Conservation (phyloP, 2,888 invertebrate genomes). For the Syritta pipiens region DNA sequence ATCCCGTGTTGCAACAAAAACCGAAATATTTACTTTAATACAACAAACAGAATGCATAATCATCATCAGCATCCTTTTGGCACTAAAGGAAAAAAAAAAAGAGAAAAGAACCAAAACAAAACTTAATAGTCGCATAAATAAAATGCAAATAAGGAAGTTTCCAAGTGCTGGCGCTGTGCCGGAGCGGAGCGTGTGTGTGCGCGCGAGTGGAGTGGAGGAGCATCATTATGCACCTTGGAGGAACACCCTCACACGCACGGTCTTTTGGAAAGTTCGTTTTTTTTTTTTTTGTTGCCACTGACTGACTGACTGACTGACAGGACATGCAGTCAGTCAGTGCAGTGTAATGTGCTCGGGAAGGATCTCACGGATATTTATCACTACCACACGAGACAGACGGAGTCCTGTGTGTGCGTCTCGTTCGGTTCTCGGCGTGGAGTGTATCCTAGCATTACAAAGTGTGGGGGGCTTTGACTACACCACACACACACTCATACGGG, state of each 20-base stretch:
- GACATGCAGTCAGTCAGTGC: constrained; percentile 17
- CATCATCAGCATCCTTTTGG: constrained; percentile 15
- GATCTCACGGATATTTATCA: constrained; percentile 40
- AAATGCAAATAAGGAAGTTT: constrained; percentile 54
- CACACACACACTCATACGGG: no score
- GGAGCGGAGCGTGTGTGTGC: neutral
- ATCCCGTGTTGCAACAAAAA: constrained; percentile 7
- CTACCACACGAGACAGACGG: neutral
- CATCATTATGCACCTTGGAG: constrained; percentile 26
- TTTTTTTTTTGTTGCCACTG: no score
- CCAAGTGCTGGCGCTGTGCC: constrained; percentile 11
- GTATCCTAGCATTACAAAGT: neutral
- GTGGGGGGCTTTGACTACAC: neutral
- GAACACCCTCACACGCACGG: constrained; percentile 33
- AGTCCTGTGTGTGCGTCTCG: constrained; percentile 1
- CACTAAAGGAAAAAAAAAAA: neutral
- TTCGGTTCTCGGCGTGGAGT: neutral
- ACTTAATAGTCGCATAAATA: constrained; percentile 43
- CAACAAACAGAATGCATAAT: constrained; percentile 13
- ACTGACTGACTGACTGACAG: neutral
- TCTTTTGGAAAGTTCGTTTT: constrained; percentile 39
- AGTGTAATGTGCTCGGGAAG: constrained; percentile 4
- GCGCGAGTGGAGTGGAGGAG: neutral
- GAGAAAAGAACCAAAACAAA: constrained; percentile 13
- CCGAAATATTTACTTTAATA: constrained; percentile 29